Conservation (phyloP, 2,797 vertebrate species). For the Sebastes variabilis region DNA sequence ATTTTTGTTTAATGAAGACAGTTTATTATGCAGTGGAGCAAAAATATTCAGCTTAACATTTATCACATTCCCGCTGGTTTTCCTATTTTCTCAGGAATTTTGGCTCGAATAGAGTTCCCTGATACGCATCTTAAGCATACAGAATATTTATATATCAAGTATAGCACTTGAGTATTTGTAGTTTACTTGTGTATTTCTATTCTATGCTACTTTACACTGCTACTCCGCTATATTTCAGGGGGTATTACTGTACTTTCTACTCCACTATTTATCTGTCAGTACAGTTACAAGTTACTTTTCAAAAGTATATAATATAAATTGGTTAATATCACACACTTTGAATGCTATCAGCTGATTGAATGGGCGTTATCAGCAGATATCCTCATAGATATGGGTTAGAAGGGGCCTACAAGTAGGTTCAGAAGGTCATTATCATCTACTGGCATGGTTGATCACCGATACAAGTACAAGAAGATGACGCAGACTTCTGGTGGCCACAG, state of each 20-base stretch:
- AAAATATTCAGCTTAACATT: background rate
- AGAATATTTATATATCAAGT: background rate
- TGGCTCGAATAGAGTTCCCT: background rate
- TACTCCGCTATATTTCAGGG: background rate
- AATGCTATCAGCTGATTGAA: background rate
- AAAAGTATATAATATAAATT: background rate
- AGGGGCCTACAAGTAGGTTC: background rate
- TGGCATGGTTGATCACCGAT: too few relatives aligned
- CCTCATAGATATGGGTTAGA: background rate
- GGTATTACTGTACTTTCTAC: background rate
- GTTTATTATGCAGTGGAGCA: background rate
- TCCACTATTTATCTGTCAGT: background rate
- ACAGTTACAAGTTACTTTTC: background rate
- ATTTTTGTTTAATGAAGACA: slow-evolving; percentile 7
- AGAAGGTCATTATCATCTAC: too few relatives aligned
- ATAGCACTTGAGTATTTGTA: background rate
- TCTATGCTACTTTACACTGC: background rate
- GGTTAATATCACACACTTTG: background rate
- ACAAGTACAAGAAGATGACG: too few relatives aligned
- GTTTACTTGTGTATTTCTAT: background rate
- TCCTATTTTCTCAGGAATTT: background rate
- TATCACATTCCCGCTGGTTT: background rate
- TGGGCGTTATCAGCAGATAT: background rate
- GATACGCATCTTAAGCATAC: background rate
- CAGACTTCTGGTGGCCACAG: too few relatives aligned